Base-by-base conservation (phyloP, 2,113 vertebrate genomes). In the Brachypteracias leptosomus region DNA sequence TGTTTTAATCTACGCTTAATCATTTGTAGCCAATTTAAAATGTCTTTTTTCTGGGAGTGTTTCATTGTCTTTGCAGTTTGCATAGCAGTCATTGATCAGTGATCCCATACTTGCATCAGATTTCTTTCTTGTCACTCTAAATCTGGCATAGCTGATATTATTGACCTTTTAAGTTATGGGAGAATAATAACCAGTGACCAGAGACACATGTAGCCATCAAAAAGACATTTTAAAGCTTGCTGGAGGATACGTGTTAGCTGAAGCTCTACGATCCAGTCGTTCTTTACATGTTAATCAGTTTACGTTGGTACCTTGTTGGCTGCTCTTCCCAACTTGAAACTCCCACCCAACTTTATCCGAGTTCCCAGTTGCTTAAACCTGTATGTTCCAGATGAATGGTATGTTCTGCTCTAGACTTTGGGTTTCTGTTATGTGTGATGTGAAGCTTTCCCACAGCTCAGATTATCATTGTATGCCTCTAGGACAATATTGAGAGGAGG, bases 211-310 rank as follows among this genome's bases (percentile, higher is more conserved):
- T 96, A 88, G 94, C 95, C 95, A 96, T 94, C 97, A 97, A 92
- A 97, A 97, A 97, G 97, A 92, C 94, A 93, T 97, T 98, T 97
- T 97, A 95, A 97, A 97, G 90, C 84, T 95, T 95, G 94, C 93
- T 96, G 90, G 94, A 95, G 95, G 97, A 96, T 92, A 94, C 44
- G 44, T 95, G 94, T 97, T 97, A 97, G 96, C 92, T 97, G 85
- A 91, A 96, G 90, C 89, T 93, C 87, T 95, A 78, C 63, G 33
- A 96, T 95, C 86, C 51, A 95, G 87, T 97, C 61, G 33, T 92
- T 97, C 97, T 98, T 98, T 97, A 96, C 74, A 18, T 97, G 97
- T 98, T 97, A 96, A 97, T 97, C 82, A 90, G 83, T 97, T 98
- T 96, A 96, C 65, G 97, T 98, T 98, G 96, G 96, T 98, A 97